Conservation (phyloP, 1,140 invertebrate species). For the Drusus annulatus region DNA sequence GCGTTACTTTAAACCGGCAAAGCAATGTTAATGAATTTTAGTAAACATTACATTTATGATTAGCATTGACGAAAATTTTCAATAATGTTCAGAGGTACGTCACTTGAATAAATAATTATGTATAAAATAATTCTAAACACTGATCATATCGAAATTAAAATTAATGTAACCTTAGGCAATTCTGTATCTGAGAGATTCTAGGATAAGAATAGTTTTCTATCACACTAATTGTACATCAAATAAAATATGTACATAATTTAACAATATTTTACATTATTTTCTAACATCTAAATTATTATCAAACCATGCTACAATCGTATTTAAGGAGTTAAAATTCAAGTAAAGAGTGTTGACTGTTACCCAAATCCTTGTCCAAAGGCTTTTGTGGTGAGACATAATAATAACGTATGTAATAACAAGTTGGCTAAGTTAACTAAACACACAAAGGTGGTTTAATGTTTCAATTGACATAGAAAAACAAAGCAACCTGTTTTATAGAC, state of each 20-base stretch:
- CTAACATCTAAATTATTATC: no score
- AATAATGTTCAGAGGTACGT: not conserved
- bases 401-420: not conserved
- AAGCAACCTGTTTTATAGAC: conserved; percentile 9
- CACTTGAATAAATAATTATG: no score
- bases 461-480: not conserved
- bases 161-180: no score
- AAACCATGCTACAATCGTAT: no score
- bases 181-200: no score
- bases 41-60: not conserved
- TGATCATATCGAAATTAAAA: no score
- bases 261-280: no score
- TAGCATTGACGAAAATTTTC: not conserved
- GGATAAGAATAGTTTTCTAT: no score
- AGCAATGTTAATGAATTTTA: not conserved
- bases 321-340: no score
- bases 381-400: conserved; percentile 14
- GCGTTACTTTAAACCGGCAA: not conserved
- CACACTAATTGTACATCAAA: no score
- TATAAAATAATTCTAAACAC: no score
- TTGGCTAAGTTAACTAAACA: conserved; percentile 25
- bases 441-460: conserved; percentile 18
- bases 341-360: not conserved
- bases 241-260: no score
- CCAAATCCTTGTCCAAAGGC: conserved; percentile 33